Base-by-base conservation (phyloP, 2,797 vertebrate species). In the Sylvia borin region DNA sequence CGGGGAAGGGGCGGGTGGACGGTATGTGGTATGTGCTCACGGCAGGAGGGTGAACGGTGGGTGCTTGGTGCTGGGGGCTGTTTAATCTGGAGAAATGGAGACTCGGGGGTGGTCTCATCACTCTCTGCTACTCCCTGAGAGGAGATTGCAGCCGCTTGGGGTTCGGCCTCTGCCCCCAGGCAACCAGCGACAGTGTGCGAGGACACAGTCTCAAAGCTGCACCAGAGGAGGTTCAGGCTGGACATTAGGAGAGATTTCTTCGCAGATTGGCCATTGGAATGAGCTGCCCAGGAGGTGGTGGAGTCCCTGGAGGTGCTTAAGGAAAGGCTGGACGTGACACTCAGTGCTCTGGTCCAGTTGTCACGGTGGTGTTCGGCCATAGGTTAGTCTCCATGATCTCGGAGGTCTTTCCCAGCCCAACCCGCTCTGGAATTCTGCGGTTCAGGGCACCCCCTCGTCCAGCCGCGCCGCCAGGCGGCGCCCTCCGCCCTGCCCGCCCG, bases 11-110 rank as follows among this genome's bases (percentile, higher is more conserved):
- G 14, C 1, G 9, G 24, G 3, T 8, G 32, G 20, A 38, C 17
- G 20, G 36, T 1, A 1, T 2, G 36, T 1, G 5, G 19, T 36
- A 36, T 36, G 36, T 4, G 36, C 43, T 19, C 24, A 2, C 1
- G 17, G 36, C 43, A 10, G 75, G 43, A 20, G 50, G 48, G 20
- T 7, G 55, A 51, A 3, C 2, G 5, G 36, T 1, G 18, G 43
- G 34, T 8, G 34, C 14, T 26, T 26, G 32, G 11, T 11, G 43
- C 17, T 48, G 55, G 11, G 26, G 7, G 2, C 5, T 13, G 7
- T 13, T 57, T 10, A 5, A 11, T 12, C 24, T 11, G 71, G 19
- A n/a, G 34, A 47, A 31, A 19, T 3, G 55, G 78, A 50, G 42
- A 6, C 27, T 29, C 36, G 1, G 19, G 3, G 5, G 7, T 3